These are phyloP conservation scores for Myiagra hebetior DNA, from an alignment of 2,113 vertebrate genomes.

Conservation along the genomic window DNA sequence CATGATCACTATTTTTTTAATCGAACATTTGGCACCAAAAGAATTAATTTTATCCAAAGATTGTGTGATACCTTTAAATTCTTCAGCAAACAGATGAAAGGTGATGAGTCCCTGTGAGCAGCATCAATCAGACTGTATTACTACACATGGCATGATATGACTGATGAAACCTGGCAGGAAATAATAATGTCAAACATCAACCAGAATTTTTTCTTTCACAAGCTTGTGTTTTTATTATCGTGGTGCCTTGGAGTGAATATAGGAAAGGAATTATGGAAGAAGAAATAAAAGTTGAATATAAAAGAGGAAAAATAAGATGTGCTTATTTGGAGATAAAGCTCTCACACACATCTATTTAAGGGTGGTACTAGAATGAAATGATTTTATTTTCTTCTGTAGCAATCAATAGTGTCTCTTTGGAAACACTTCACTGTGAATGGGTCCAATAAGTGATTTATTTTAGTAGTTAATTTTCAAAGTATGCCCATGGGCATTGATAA, in stretches of 20 bases:
- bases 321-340: background rate
- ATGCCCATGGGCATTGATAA: background rate
- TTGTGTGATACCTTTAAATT: background rate
- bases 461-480: background rate
- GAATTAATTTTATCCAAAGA: background rate
- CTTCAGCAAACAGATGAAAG: background rate
- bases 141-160: background rate
- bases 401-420: background rate
- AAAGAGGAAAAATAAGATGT: background rate
- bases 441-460: background rate
- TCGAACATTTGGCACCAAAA: background rate
- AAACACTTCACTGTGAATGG: background rate
- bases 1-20: background rate
- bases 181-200: background rate
- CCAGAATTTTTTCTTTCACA: background rate
- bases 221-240: background rate
- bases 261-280: background rate
- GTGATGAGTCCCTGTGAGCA: background rate
- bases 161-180: conserved; percentile 7
- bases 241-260: background rate
- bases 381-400: background rate
- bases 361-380: background rate
- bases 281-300: background rate
- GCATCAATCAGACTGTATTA: background rate
- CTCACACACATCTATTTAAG: background rate